These are phyloP conservation scores for Dugesia japonica DNA, from an alignment of 2,888 invertebrate genomes.

Conservation along the genomic window DNA sequence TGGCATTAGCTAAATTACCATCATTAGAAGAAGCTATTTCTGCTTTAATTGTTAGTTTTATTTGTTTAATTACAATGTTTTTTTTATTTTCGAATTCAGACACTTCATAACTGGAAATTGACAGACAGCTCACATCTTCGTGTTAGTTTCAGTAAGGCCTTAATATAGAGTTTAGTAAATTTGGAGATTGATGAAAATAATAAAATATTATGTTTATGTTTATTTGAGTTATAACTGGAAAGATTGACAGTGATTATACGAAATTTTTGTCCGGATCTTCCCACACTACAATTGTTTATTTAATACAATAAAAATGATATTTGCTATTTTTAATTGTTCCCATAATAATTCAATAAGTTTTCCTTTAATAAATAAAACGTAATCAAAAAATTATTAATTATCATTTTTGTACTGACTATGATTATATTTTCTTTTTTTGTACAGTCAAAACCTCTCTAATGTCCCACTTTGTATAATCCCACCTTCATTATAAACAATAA, in stretches of 20 bases:
- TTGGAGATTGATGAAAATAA: neutral
- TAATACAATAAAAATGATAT: neutral
- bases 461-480: no score
- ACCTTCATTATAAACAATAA: no score
- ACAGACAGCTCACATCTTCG: neutral
- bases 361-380: no score
- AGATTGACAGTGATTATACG: neutral
- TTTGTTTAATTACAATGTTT: neutral
- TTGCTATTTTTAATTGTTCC: neutral
- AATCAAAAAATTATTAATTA: no score
- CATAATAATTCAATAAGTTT: no score
- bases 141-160: neutral
- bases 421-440: no score
- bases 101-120: neutral
- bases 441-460: no score
- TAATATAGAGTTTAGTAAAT: neutral
- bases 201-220: neutral
- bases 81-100: neutral
- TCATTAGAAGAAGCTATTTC: slow-evolving; percentile 85
- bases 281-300: neutral
- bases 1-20: slow-evolving; percentile 89
- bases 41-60: slow-evolving; percentile 64
- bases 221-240: neutral
- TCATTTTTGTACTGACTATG: no score
- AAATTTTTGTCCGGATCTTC: neutral